Conservation (phyloP, 1,140 invertebrate genomes). For the Bombus cullumanus region DNA sequence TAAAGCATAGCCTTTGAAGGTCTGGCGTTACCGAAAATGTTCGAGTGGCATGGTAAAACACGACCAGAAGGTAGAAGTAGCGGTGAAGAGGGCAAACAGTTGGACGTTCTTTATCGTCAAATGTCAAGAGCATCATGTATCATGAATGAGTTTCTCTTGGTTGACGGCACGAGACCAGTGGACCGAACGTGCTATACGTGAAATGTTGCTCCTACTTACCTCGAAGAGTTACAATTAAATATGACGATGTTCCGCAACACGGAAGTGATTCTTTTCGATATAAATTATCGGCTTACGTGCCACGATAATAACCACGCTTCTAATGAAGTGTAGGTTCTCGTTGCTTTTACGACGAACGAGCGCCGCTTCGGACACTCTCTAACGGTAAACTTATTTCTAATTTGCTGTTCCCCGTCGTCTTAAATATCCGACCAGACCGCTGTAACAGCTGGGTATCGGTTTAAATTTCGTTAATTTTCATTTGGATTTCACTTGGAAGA, state of each 20-base stretch:
- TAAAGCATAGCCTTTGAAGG: not conserved
- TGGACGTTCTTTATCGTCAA: not conserved
- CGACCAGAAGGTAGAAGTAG: not conserved
- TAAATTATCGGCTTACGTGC: slow-evolving; percentile 26
- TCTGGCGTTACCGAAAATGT: not conserved
- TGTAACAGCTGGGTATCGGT: too few species aligned
- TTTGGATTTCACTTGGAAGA: not conserved
- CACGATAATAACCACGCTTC: slow-evolving; percentile 22
- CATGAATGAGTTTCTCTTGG: not conserved
- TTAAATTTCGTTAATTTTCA: slow-evolving; percentile 8
- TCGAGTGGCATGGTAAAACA: not conserved
- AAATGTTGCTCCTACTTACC: not conserved
- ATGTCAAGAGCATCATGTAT: slow-evolving; percentile 1
- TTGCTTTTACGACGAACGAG: slow-evolving; percentile 19
- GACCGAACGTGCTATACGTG: not conserved
- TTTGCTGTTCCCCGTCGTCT: not conserved
- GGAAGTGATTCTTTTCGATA: slow-evolving; percentile 42
- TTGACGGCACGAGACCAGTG: not conserved
- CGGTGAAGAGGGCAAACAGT: not conserved
- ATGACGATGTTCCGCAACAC: slow-evolving; percentile 1
- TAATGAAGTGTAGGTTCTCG: slow-evolving; percentile 18
- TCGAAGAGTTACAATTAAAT: slow-evolving; percentile 22
- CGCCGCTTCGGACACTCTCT: slow-evolving; percentile 1
- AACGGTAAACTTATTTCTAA: slow-evolving; percentile 41
- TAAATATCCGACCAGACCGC: not conserved